Conservation (phyloP, 2,113 vertebrate species). For the Cairina moschata region DNA sequence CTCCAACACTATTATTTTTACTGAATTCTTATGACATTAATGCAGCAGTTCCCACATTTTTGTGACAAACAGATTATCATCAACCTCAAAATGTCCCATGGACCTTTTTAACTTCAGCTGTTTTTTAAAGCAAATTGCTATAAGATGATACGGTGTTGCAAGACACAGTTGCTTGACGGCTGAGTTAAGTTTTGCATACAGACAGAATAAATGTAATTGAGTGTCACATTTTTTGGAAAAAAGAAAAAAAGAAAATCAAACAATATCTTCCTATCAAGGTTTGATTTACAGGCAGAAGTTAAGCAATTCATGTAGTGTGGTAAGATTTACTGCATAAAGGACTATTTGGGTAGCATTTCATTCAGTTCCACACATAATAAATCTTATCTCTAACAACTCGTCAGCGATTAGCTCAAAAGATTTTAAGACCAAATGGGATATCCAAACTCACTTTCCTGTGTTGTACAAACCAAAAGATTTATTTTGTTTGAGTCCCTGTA, state of each 20-base stretch:
- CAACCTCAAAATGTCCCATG: not conserved
- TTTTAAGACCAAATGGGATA: not conserved
- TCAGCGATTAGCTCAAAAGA: not conserved
- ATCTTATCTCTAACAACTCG: constrained; percentile 15
- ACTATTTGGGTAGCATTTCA: not conserved
- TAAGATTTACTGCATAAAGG: not conserved
- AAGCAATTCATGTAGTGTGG: not conserved
- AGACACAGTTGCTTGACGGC: accelerated
- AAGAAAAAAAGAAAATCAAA: not conserved
- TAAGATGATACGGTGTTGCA: accelerated
- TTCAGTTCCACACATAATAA: constrained; percentile 6
- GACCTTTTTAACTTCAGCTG: not conserved
- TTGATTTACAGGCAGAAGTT: constrained; percentile 15
- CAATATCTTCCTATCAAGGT: not conserved
- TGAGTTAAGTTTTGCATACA: not conserved
- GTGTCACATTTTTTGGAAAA: not conserved
- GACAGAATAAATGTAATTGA: not conserved
- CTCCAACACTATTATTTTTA: not conserved
- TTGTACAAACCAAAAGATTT: not conserved
- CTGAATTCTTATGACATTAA: not conserved
- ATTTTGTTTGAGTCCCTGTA: not conserved
- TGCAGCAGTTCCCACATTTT: accelerated
- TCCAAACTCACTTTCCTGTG: not conserved
- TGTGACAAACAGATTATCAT: not conserved
- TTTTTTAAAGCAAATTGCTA: not conserved